Percentiles rank a stretch among this genome's conserved stretches.
Conservation (phyloP, 2,797 vertebrate species). For the Coendou prehensilis region DNA sequence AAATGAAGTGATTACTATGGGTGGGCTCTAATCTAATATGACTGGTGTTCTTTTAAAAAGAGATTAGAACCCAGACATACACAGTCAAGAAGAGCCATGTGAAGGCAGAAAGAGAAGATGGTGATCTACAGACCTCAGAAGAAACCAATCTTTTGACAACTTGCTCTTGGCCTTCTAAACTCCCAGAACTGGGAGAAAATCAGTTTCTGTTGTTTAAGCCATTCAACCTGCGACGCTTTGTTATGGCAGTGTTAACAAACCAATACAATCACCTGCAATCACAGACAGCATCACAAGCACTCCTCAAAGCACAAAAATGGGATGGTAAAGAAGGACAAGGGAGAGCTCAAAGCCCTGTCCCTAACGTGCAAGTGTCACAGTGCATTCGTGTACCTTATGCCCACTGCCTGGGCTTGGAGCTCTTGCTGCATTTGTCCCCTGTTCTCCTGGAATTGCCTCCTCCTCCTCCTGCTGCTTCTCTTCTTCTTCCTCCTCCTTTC, state of each 20-base stretch:
- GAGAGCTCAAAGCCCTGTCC: neutral
- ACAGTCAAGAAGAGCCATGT: neutral
- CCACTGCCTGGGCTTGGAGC: neutral
- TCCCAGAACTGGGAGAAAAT: neutral
- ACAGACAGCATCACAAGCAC: neutral
- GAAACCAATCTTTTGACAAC: too few species aligned
- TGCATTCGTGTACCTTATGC: too few species aligned
- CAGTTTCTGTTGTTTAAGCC: neutral
- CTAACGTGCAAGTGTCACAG: neutral
- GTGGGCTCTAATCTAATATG: too few species aligned
- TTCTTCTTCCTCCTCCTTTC: neutral
- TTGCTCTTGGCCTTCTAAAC: neutral
- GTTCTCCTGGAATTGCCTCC: neutral
- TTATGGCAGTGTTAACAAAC: neutral
- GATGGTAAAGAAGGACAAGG: neutral
- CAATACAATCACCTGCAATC: rapidly evolving
- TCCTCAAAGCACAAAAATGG: neutral
- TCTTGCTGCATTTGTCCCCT: neutral
- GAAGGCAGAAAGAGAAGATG: neutral
- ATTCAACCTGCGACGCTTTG: neutral
- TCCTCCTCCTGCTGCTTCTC: neutral
- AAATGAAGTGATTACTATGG: neutral
- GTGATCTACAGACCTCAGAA: neutral
- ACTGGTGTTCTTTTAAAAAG: neutral
- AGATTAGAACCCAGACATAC: neutral